A percentile compares a stretch with the other conserved stretches of the same genome.
Evolutionary conservation across 2,797 vertebrate genomes (phyloP).

Genomic region (Silurus lanzhouensis): DNA sequence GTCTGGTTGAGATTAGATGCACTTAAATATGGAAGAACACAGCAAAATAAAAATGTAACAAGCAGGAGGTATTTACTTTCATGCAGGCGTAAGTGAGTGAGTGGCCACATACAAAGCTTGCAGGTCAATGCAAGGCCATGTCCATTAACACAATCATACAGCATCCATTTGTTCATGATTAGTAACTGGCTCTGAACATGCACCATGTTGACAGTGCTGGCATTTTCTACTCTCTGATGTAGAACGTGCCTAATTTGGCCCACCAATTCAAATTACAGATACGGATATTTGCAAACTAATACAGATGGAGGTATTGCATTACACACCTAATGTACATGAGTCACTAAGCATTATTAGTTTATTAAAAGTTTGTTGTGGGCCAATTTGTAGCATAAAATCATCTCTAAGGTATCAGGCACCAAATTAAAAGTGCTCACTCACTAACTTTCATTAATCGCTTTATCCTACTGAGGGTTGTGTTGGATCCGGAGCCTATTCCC

Average conservation of each 20-base stretch:
- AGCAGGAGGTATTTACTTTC: background rate
- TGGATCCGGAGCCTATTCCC: background rate
- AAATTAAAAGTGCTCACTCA: background rate
- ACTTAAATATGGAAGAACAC: background rate
- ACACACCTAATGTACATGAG: background rate
- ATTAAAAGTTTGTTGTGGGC: background rate
- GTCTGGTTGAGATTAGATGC: background rate
- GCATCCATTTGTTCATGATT: background rate
- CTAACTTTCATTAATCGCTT: background rate
- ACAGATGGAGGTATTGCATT: background rate
- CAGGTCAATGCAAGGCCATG: background rate
- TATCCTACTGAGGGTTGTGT: background rate
- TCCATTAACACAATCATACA: background rate
- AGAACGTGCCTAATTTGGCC: background rate
- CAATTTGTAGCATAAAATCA: background rate
- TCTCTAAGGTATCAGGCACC: background rate
- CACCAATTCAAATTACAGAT: constrained; percentile 8
- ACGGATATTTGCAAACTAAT: background rate
- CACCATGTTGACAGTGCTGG: background rate
- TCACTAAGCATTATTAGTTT: background rate
- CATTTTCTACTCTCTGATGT: background rate
- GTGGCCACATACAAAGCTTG: background rate
- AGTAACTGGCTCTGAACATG: background rate
- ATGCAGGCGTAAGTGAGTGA: background rate
- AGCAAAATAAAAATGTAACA: background rate